These are phyloP conservation scores for Bradypus variegatus DNA, from an alignment of 2,797 vertebrate genomes.

Conservation along the genomic window DNA sequence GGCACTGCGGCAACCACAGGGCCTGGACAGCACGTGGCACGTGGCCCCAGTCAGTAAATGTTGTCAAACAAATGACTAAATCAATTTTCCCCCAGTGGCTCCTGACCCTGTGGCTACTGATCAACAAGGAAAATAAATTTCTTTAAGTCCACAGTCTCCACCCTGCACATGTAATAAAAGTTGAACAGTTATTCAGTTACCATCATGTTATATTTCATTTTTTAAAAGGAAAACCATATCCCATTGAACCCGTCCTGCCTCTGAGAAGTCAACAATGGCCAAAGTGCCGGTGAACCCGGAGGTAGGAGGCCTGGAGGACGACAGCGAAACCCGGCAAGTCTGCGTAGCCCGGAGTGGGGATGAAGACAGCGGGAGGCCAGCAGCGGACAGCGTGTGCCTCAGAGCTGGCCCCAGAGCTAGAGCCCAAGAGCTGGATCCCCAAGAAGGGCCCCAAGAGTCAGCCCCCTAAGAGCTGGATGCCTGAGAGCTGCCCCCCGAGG, in stretches of 20 bases:
- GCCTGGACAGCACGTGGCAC: not conserved
- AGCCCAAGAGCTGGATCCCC: too few species aligned
- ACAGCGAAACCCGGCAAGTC: too few species aligned
- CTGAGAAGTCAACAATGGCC: not conserved
- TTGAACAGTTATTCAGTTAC: not conserved
- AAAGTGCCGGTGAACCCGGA: not conserved
- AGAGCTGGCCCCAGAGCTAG: too few species aligned
- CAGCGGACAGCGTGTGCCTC: too few species aligned
- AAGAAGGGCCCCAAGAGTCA: too few species aligned
- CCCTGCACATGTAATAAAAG: too few species aligned
- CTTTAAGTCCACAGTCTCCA: not conserved
- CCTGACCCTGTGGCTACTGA: not conserved
- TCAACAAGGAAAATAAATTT: not conserved
- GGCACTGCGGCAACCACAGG: not conserved
- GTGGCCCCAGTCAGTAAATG: not conserved
- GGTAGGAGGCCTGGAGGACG: not conserved
- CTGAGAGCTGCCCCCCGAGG: too few species aligned
- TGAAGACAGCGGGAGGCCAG: too few species aligned
- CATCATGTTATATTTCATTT: not conserved
- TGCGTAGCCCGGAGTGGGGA: too few species aligned
- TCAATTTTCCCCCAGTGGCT: not conserved
- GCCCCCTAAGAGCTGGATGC: too few species aligned
- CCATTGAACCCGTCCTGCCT: not conserved
- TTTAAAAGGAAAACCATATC: not conserved
- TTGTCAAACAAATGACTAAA: not conserved